Base-by-base conservation (phyloP, 2,888 invertebrate species). In the Pelosia muscerda region DNA sequence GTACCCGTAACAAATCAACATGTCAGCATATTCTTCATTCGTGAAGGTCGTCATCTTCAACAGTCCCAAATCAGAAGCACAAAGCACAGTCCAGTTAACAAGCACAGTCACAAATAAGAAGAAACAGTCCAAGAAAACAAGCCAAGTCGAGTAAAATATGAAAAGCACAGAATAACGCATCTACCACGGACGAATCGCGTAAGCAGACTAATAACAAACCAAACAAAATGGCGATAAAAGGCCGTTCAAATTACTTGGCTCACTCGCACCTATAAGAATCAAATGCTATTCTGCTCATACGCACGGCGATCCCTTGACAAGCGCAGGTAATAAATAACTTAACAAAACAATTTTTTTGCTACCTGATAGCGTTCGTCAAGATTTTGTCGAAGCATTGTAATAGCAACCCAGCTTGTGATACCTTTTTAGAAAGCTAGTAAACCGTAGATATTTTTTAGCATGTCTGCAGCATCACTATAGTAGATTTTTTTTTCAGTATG, bases 1-100 rank as follows among this genome's bases (percentile, higher is more conserved):
- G 70, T 74, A 74, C 53, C 74, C 75, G 63, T 75, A 77, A 61
- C 73, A 77, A 65, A 71, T 69, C 10, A 76, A 38, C 28, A 72
- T 72, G 38, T 73, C 74, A 71, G 56, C 56, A 56, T 28, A 28
- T 28, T 28, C 28, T 6, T 28, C 28, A 6, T 28, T 28, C 28
- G 28, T 28, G 28, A 28, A 56, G 56, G 56, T 56, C 28, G 56
- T 25, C 56, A 56, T 56, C 56, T 56, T 56, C 56, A 56, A 56
- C 25, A 25, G 56, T 56, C 10, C 28, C 56, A 56, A 56, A 26
- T 26, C 2, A 28, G 4, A 28, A 28, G 28, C 28, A 28, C 28
- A 28, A 28, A 28, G 2, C 28, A 28, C 4, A 28, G 28, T 28
- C 6, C 28, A 28, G 28, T 28, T 28, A 5, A 28, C 28, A 10